Base-by-base conservation (phyloP, 2,888 invertebrate species). In the Athalia rosae region DNA sequence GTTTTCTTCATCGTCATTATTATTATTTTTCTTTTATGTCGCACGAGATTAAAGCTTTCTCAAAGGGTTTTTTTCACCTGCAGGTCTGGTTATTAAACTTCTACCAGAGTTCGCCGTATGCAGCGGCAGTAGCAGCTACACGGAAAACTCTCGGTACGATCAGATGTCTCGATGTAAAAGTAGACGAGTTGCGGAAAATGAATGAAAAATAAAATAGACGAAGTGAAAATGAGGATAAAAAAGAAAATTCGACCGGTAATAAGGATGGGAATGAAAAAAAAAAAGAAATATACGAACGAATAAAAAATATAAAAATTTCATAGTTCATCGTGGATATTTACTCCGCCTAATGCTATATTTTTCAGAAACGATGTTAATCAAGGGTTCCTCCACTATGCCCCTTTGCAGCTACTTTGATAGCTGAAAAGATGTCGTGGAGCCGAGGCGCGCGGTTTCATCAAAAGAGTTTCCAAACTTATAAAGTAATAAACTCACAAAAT, bases 1-100 rank as follows among this genome's bases (percentile, higher is more conserved):
- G 28, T 3, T 48, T 11, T 66, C 9, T 53, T 28, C 6, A 53
- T 6, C 3, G 53, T 15, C 50, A 67, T 62, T 41, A 3, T 67
- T n/a, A 48, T 53, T 67, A 50, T 15, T 50, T 48, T 67, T 50
- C 15, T n/a, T 56, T 58, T 43, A 58, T 58, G n/a, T 53, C 9
- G 53, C 9, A 53, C n/a, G 53, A 11, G 53, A n/a, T 11, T 7
- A 50, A 6, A 53, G 53, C 53, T 53, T 53, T 53, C n/a, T 53
- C 53, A 53, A 53, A 3, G 53, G 53, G 53, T 4, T 53, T 53
- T 53, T 53, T 53, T 53, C n/a, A 9, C n/a, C 53, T 4, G 11
- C 53, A 6, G 4, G 4, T 7, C n/a, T 53, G 4, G n/a, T 7
- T 4, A 53, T 9, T 11, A 53, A 28, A 28, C 28, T 28, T 28